Evolutionary conservation across 2,888 invertebrate genomes (phyloP).

Genomic region (Nemoura dubitans): DNA sequence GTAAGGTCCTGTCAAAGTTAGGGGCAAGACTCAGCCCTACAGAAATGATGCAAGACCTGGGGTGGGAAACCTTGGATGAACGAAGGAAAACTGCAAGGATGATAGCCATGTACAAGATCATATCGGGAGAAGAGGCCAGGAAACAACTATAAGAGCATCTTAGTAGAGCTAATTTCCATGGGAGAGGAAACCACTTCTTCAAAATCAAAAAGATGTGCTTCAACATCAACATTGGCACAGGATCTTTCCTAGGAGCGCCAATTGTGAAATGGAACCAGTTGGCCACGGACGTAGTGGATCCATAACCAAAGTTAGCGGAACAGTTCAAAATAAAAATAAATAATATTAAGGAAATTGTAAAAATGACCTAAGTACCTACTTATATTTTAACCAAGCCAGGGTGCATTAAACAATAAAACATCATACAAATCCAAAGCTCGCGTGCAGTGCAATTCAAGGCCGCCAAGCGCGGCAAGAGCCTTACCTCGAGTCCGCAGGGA

Average conservation of each 20-base stretch:
- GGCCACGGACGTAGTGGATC: not conserved
- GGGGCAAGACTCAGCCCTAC: not conserved
- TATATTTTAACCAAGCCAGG: not conserved
- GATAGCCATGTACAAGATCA: not conserved
- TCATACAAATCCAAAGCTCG: not conserved
- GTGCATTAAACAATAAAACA: not conserved
- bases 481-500: conserved; percentile 91
- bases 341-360: not conserved
- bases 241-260: not conserved
- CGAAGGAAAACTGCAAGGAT: not conserved
- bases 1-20: not conserved
- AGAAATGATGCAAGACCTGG: not conserved
- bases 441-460: too few species aligned
- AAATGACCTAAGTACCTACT: not conserved
- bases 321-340: not conserved
- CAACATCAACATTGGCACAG: not conserved
- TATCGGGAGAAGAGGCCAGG: not conserved
- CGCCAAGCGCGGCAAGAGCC: too few species aligned
- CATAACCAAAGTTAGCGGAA: not conserved
- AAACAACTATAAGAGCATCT: not conserved
- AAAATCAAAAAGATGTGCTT: not conserved
- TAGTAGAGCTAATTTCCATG: not conserved
- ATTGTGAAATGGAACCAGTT: not conserved
- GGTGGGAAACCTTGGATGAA: not conserved
- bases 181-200: not conserved